A percentile compares a stretch with the other conserved stretches of the same genome.
phyloP scores from a whole-genome alignment of 2,888 invertebrate genomes.

The Patella ulyssiponensis region DNA sequence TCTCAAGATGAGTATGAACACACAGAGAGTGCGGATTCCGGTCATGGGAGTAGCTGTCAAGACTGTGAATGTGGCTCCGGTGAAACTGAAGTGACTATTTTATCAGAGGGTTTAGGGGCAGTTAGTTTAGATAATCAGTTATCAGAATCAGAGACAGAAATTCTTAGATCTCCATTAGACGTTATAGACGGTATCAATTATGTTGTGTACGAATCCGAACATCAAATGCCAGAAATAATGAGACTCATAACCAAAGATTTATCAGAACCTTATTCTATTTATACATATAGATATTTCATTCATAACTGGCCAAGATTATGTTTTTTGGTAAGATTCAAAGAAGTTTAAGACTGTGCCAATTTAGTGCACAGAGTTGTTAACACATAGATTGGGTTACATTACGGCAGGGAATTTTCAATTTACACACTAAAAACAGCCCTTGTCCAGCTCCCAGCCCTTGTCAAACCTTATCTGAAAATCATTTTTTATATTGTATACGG shows the following conservation, averaged over 20 bases:
- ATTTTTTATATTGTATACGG: too few relatives aligned
- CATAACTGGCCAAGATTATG: slow-evolving; percentile 99
- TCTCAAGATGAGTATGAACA: slow-evolving; percentile 32
- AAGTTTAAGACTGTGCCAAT: neutral
- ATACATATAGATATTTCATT: slow-evolving; percentile 99
- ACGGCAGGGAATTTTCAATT: too few relatives aligned
- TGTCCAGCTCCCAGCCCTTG: too few relatives aligned
- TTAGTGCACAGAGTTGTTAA: neutral
- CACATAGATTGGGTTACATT: neutral
- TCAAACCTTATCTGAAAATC: too few relatives aligned
- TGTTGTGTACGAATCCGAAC: slow-evolving; percentile 87
- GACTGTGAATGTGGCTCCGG: slow-evolving; percentile 30
- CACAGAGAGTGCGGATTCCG: slow-evolving; percentile 33
- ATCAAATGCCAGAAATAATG: slow-evolving; percentile 99
- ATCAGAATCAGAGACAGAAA: slow-evolving; percentile 1
- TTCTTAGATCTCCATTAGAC: slow-evolving; percentile 14
- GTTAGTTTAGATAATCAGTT: neutral
- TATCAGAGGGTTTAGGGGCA: slow-evolving; percentile 21
- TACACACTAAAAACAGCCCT: too few relatives aligned
- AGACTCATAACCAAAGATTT: slow-evolving; percentile 98
- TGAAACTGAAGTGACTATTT: slow-evolving; percentile 17
- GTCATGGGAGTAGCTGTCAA: slow-evolving; percentile 36
- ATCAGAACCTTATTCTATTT: slow-evolving; percentile 99
- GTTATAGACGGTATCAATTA: slow-evolving; percentile 65
- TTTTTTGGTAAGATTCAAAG: slow-evolving; percentile 82